Percentiles rank a stretch among this genome's conserved stretches.
Conservation (phyloP, 2,888 invertebrate genomes). For the Apamea anceps region DNA sequence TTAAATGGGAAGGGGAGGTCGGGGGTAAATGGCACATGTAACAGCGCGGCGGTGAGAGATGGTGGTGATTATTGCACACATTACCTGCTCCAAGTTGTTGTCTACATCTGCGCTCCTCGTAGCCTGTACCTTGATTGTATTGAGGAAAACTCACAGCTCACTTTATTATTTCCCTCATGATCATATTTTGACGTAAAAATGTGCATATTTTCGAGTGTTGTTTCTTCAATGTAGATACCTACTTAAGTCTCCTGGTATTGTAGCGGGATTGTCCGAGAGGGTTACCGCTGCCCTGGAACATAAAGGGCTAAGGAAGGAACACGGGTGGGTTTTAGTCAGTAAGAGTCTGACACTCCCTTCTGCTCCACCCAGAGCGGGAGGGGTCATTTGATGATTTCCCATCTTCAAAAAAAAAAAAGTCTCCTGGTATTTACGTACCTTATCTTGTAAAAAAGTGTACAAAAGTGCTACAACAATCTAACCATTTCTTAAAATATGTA, state of each 20-base stretch:
- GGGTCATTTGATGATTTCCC: no score
- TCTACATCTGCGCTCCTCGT: slow-evolving; percentile 67
- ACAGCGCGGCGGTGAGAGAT: slow-evolving; percentile 81
- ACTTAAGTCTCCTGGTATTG: not conserved
- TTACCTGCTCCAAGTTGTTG: slow-evolving; percentile 79
- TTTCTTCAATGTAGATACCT: not conserved
- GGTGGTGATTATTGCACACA: slow-evolving; percentile 86
- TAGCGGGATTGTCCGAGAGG: no score
- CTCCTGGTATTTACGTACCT: no score
- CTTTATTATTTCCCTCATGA: slow-evolving; percentile 34
- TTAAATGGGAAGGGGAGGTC: slow-evolving; percentile 78
- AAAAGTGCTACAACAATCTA: not conserved
- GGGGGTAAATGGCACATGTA: slow-evolving; percentile 79
- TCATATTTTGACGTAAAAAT: not conserved
- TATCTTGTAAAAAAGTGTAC: not conserved
- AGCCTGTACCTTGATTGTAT: slow-evolving; percentile 76
- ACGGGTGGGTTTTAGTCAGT: no score
- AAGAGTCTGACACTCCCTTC: no score
- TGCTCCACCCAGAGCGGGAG: no score
- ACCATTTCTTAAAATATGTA: slow-evolving; percentile 1
- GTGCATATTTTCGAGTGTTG: not conserved
- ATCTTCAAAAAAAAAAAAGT: no score
- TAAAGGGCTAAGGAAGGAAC: no score
- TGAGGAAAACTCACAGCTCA: slow-evolving; percentile 44
- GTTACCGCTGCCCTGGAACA: no score